phyloP scores from a whole-genome alignment of 2,888 invertebrate genomes.

The Drosophila aldrichi region DNA sequence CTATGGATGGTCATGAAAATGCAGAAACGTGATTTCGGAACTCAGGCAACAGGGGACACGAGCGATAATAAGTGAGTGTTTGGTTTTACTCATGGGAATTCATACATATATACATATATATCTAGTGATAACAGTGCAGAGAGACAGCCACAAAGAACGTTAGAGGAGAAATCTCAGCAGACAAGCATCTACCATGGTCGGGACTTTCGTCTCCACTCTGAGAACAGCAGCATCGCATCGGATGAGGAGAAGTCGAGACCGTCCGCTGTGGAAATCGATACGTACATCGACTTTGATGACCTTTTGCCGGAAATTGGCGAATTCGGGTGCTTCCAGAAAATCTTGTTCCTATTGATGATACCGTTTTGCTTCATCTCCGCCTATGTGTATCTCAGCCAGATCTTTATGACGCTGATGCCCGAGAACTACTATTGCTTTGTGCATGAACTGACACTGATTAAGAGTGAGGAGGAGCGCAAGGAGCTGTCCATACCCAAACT shows the following conservation, averaged over 20 bases:
- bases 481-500: slow-evolving; percentile 88
- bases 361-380: slow-evolving; percentile 94
- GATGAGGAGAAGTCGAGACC: background rate
- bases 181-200: background rate
- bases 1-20: slow-evolving; percentile 11
- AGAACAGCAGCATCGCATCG: background rate
- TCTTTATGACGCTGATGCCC: slow-evolving; percentile 93
- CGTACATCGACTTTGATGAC: slow-evolving; percentile 91
- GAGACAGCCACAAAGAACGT: background rate
- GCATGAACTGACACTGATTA: slow-evolving; percentile 89
- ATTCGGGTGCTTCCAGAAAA: slow-evolving; percentile 93
- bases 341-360: slow-evolving; percentile 92
- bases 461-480: slow-evolving; percentile 88
- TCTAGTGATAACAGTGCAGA: background rate
- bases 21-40: background rate
- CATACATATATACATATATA: background rate
- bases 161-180: slow-evolving; percentile 3
- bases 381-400: slow-evolving; percentile 94
- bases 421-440: slow-evolving; percentile 92
- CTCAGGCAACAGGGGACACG: background rate
- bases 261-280: background rate
- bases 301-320: slow-evolving; percentile 93
- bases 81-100: background rate
- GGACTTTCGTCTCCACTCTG: background rate
- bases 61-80: background rate